phyloP scores from a whole-genome alignment of 2,888 invertebrate species.

The Hirtodrosophila histrioides region DNA sequence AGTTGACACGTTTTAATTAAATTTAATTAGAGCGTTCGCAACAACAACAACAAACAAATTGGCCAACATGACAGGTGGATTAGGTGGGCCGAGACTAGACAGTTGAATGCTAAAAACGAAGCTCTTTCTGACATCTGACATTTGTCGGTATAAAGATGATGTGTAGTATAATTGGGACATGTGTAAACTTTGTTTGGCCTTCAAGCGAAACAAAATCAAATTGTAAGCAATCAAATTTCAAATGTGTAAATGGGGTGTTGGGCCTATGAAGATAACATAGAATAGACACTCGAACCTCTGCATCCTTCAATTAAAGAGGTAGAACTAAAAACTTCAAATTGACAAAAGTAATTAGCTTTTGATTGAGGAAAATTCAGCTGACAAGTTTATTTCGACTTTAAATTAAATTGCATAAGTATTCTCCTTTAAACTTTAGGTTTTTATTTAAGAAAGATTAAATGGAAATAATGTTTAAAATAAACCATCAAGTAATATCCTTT shows the following conservation, averaged over 20 bases:
- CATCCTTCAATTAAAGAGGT: too few relatives aligned
- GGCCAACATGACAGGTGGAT: slow-evolving; percentile 50
- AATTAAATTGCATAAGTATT: too few relatives aligned
- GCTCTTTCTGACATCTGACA: slow-evolving; percentile 38
- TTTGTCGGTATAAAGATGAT: slow-evolving; percentile 40
- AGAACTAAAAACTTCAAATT: too few relatives aligned
- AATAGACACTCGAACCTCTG: too few relatives aligned
- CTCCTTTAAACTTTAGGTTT: too few relatives aligned
- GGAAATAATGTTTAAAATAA: too few relatives aligned
- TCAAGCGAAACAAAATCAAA: slow-evolving; percentile 7
- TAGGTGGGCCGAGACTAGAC: slow-evolving; percentile 35
- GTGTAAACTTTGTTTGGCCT: slow-evolving; percentile 40
- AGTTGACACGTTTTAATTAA: slow-evolving; percentile 78
- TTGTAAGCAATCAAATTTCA: slow-evolving; percentile 14
- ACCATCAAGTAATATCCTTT: too few relatives aligned
- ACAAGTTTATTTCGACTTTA: too few relatives aligned
- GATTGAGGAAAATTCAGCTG: too few relatives aligned
- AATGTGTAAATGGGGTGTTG: not conserved
- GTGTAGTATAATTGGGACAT: slow-evolving; percentile 49
- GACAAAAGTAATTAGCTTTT: too few relatives aligned
- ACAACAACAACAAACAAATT: slow-evolving; percentile 41
- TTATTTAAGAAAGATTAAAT: too few relatives aligned
- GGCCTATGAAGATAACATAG: too few relatives aligned
- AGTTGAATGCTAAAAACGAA: slow-evolving; percentile 23
- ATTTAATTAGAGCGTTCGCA: slow-evolving; percentile 71